Evolutionary conservation across 2,888 invertebrate genomes (phyloP).

Genomic region (Scaeva pyrastri): DNA sequence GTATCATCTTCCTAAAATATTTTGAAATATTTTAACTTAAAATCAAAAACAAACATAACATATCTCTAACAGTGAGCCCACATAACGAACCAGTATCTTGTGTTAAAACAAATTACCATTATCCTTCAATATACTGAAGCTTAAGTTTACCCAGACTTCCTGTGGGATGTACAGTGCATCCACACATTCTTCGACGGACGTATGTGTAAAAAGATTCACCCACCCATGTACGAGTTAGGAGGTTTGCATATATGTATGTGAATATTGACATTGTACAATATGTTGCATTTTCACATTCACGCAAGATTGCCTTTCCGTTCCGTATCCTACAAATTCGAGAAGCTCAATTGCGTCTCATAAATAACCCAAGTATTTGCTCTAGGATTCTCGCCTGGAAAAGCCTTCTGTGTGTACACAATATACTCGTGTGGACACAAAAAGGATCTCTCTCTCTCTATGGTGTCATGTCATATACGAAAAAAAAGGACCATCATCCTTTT

Average conservation of each 20-base stretch:
- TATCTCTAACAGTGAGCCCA: not conserved
- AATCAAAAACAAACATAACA: conserved; percentile 1
- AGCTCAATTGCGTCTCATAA: conserved; percentile 66
- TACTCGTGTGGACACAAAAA: not conserved
- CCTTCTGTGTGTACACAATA: conserved; percentile 19
- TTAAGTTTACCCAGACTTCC: conserved; percentile 10
- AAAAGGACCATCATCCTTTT: conserved; percentile 11
- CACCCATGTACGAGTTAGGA: conserved; percentile 1
- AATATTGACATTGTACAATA: conserved; percentile 59
- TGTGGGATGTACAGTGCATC: not conserved
- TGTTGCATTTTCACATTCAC: conserved; percentile 53
- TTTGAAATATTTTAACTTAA: not conserved
- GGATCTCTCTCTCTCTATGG: not conserved
- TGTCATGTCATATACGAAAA: conserved; percentile 19
- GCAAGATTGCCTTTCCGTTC: conserved; percentile 40
- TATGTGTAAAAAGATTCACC: not conserved
- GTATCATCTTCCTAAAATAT: not conserved
- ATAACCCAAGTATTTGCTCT: conserved; percentile 64
- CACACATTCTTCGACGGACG: not conserved
- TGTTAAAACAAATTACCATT: not conserved
- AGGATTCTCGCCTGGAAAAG: conserved; percentile 35
- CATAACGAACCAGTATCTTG: not conserved
- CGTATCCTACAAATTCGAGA: conserved; percentile 5
- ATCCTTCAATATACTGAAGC: not conserved
- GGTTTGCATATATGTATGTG: too few relatives aligned